Evolutionary conservation across 2,113 vertebrate genomes (phyloP), one percentile per base, ranked within the genome.

Genomic region (Upupa epops): DNA sequence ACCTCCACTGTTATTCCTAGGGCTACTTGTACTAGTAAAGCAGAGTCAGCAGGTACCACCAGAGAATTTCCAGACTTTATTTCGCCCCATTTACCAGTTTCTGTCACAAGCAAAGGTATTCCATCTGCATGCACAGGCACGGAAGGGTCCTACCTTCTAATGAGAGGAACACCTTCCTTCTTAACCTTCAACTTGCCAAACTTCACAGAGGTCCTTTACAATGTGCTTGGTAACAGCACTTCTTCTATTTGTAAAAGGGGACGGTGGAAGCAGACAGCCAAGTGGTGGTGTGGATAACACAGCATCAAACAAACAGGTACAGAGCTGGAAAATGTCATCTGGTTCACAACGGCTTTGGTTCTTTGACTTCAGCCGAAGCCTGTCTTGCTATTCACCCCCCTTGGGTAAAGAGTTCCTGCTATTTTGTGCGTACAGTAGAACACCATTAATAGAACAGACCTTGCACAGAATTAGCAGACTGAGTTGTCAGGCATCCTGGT

Each of bases 391-490:
- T 29, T 40, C 60, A 8, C 10, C 17, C 40, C 40, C 63, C 63
- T 45, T 45, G 40, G 45, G 40, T 24, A n/a, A 40, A 46, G 42
- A 40, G 29, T 55, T 36, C 20, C 59, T 56, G 22, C 45, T 64
- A 25, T 73, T 86, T 93, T 76, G 46, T 95, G 42, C 40, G 59
- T 66, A 45, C 32, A 80, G 48, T 13, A 78, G 29, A 73, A 52
- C 3, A 34, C 5, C n/a, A 59, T 48, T 31, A 74, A 24, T 19
- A 68, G n/a, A 70, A 71, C 2, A 77, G 60, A 31, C 22, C 8
- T 90, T 49, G n/a, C 37, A 46, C 26, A 70, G 89, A 90, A 90
- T 73, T 76, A 89, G 80, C 46, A 73, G 81, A 69, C 36, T 22
- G 74, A 86, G 59, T 22, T 88, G 81, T 66, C 77, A 79, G 29